Base-by-base conservation (phyloP, 2,888 invertebrate genomes). In the Hedya salicella region DNA sequence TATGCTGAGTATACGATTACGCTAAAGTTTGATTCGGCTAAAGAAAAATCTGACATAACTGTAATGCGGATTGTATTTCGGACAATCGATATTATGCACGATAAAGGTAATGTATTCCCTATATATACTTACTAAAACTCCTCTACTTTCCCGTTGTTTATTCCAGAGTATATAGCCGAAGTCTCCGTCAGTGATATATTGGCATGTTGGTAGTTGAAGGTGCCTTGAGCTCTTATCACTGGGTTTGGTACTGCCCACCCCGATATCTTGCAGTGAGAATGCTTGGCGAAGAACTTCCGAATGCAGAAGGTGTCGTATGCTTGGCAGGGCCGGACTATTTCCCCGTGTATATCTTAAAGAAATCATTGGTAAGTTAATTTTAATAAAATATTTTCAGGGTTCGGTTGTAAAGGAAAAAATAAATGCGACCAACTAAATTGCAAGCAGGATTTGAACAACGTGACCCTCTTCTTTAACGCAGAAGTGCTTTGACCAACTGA, bases 111-210 rank as follows among this genome's bases (percentile, higher is more conserved):
- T n/a, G n/a, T n/a, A n/a, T n/a, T n/a, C n/a, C n/a, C n/a, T n/a
- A n/a, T n/a, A n/a, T n/a, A n/a, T 36, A 71, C 75, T 73, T 70
- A 83, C 83, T 75, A 81, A 49, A 82, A 81, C 48, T 81, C 77
- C 0, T 70, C 72, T 30, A 83, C 68, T 21, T 64, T 76, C 3
- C 75, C 78, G 25, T 71, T 75, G 0, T 25, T 14, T 13, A 79
- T 62, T 1, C 81, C 82, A 16, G 56, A 70, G 2, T 77, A 63
- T 25, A 25, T 25, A 25, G 25, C 25, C 6, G 4, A 3, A 25
- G 6, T 25, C 6, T 25, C 3, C 61, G 70, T 67, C 14, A 68
- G 65, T 3, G 79, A 76, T 0, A 79, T 3, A 40, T 83, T 84
- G 4, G 69, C 42, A 14, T 46, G 52, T 1, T 72, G 62, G 11